These are phyloP conservation scores for Amazona ochrocephala DNA, from an alignment of 2,797 vertebrate species.

Conservation along the genomic window DNA sequence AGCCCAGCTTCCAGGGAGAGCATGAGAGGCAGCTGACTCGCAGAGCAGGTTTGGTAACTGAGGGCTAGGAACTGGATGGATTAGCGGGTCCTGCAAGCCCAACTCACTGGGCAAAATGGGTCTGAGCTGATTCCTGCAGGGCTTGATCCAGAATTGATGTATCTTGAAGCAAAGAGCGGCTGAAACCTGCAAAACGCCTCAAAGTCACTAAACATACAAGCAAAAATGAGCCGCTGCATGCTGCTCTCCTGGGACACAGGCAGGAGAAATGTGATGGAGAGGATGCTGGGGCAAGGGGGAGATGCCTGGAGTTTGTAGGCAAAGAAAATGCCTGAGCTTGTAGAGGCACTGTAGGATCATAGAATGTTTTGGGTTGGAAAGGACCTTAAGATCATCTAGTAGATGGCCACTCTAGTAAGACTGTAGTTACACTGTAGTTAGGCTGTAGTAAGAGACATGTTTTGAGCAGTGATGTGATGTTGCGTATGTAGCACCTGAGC, in stretches of 20 bases:
- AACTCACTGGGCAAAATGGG: neutral
- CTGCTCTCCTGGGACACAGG: neutral
- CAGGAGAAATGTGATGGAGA: neutral
- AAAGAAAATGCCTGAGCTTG: neutral
- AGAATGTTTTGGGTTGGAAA: neutral
- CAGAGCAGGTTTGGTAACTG: neutral
- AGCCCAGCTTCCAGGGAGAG: neutral
- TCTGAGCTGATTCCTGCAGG: neutral
- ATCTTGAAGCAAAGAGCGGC: neutral
- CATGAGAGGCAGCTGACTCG: neutral
- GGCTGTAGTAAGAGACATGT: rapidly evolving
- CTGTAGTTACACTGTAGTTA: neutral
- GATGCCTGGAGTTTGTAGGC: neutral
- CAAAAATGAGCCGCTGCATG: neutral
- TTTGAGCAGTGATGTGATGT: neutral
- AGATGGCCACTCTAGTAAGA: neutral
- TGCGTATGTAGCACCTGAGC: neutral
- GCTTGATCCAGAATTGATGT: neutral
- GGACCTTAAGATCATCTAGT: neutral
- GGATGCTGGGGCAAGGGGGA: neutral
- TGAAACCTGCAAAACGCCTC: rapidly evolving
- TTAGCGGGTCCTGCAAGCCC: neutral
- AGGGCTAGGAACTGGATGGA: neutral
- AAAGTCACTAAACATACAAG: rapidly evolving
- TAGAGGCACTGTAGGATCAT: neutral